phyloP scores from a whole-genome alignment of 2,888 invertebrate species.

The Agonopterix subpropinquella region DNA sequence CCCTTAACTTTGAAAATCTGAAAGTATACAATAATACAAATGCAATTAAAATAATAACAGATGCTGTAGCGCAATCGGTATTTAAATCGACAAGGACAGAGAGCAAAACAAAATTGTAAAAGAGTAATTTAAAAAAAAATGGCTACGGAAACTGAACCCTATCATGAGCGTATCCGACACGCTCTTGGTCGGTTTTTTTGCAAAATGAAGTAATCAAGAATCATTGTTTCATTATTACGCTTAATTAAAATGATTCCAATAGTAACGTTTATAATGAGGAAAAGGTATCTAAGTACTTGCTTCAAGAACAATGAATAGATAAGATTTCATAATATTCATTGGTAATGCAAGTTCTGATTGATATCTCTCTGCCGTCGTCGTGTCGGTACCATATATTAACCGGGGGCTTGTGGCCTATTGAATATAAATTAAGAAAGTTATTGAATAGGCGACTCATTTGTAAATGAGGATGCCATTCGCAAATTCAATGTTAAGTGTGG shows the following conservation, averaged over 20 bases:
- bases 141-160: too few species aligned
- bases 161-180: too few species aligned
- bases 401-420: conserved; percentile 32
- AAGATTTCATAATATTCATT: conserved; percentile 21
- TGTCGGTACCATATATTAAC: conserved; percentile 37
- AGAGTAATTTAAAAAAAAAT: too few species aligned
- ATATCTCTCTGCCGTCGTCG: conserved; percentile 37
- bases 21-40: too few species aligned
- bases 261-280: too few species aligned
- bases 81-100: too few species aligned
- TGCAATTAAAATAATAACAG: too few species aligned
- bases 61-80: too few species aligned
- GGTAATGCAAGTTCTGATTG: conserved; percentile 37
- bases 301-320: conserved; percentile 8
- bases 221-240: neutral
- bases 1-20: too few species aligned
- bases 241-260: neutral
- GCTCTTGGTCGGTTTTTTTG: conserved; percentile 9
- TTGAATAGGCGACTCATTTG: conserved; percentile 31
- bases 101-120: too few species aligned
- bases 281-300: too few species aligned
- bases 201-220: conserved; percentile 6
- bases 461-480: conserved; percentile 12
- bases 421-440: conserved; percentile 47
- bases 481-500: conserved; percentile 13